Evolutionary conservation across 1,140 invertebrate species (phyloP).

Genomic region (Trichoplusia ni): DNA sequence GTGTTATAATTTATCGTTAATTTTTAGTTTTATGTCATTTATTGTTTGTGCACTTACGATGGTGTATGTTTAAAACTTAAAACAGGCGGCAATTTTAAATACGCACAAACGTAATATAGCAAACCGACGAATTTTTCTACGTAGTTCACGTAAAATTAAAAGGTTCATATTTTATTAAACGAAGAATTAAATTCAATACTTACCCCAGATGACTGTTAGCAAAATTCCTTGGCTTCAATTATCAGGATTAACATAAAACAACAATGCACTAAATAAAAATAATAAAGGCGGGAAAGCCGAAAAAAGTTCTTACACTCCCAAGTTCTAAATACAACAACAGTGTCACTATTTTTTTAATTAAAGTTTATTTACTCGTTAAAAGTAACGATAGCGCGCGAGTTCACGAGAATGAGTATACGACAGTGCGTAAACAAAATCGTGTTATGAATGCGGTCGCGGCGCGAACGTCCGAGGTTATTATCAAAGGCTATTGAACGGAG

Average conservation of each 20-base stretch:
- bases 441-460: constrained; percentile 38
- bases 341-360: constrained; percentile 17
- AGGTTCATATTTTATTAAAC: not conserved
- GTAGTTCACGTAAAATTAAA: too few relatives aligned
- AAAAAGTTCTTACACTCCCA: constrained; percentile 7
- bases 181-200: not conserved
- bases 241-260: not conserved
- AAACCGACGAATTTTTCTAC: too few relatives aligned
- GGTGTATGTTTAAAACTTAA: too few relatives aligned
- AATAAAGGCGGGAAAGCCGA: constrained; percentile 21
- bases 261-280: constrained; percentile 3
- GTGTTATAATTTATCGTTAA: too few relatives aligned
- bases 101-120: too few relatives aligned
- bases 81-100: too few relatives aligned
- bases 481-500: constrained; percentile 41
- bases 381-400: constrained; percentile 19
- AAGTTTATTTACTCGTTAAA: constrained; percentile 11
- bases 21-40: too few relatives aligned
- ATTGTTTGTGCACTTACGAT: too few relatives aligned
- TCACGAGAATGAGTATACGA: constrained; percentile 24
- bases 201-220: not conserved
- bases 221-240: not conserved
- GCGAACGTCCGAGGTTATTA: constrained; percentile 33
- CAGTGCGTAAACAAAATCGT: constrained; percentile 40
- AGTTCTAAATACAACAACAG: constrained; percentile 13